phyloP scores from a whole-genome alignment of 2,888 invertebrate species.

The Tenthredo livida region DNA sequence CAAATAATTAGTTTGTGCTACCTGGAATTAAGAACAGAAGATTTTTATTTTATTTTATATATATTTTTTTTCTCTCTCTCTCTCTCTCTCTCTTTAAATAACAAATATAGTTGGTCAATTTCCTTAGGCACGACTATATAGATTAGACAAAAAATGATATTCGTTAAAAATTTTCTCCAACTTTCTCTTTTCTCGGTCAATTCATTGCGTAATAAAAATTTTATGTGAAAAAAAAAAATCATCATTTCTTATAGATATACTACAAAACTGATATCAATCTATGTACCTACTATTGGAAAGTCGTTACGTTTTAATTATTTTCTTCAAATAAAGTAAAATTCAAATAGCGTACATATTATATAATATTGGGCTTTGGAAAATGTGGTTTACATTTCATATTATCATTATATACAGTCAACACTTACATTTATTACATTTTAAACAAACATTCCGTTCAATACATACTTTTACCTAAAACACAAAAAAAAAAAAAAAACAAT shows the following conservation, averaged over 20 bases:
- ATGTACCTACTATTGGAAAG: not conserved
- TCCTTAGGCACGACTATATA: constrained; percentile 11
- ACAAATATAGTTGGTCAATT: constrained; percentile 17
- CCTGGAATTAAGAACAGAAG: not conserved
- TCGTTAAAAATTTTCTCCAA: not conserved
- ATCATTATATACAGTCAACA: constrained; percentile 11
- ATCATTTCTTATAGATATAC: not conserved
- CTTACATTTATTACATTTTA: constrained; percentile 13
- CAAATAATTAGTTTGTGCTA: constrained; percentile 27
- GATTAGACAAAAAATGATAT: constrained; percentile 7
- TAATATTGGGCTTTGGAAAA: constrained; percentile 5
- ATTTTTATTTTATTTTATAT: not conserved
- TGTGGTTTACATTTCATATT: constrained; percentile 18
- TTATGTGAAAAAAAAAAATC: not conserved
- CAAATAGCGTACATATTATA: not conserved
- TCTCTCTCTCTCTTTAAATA: not conserved
- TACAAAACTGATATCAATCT: not conserved
- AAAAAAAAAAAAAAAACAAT: not conserved
- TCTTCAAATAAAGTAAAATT: not conserved
- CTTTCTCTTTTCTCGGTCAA: not conserved
- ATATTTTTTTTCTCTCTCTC: no score
- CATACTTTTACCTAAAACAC: not conserved
- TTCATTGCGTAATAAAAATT: not conserved
- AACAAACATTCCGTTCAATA: constrained; percentile 6
- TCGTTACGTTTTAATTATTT: not conserved